Base-by-base conservation (phyloP, 2,797 vertebrate genomes). In the Oreochromis mossambicus region DNA sequence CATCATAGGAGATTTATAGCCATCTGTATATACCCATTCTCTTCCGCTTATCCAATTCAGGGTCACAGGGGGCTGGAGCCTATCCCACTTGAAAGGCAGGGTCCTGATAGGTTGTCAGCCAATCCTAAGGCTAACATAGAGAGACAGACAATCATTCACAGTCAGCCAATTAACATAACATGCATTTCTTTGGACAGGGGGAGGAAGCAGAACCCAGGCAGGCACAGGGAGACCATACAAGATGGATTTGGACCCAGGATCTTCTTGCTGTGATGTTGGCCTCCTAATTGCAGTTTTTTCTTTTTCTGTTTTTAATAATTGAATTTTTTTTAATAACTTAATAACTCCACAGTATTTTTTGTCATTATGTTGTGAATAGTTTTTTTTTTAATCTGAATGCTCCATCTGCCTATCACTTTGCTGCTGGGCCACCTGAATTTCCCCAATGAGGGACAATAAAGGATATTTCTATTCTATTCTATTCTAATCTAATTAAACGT, bases 311-410 rank as follows among this genome's bases (percentile, higher is more conserved):
- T 24, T 54, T 54, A 54, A 24, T 24, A 7, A 13, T 24, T 7
- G 6, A 1, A 0, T 21, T 54, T 54, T 61, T 61, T 2, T 0
- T 5, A 61, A 63, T 36, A 36, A 63, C 58, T 36, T 21, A n/a
- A 63, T 36, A 36, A 63, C 17, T 7, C 11, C 34, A 63, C 61
- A 36, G 56, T 61, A n/a, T 61, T 61, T 61, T 61, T 19, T 58
- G 29, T 19, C 32, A 34, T 61, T 34, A 61, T 61, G 9, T 34
- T 61, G 58, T 34, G 56, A 61, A 58, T 34, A 11, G 5, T 2
- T 34, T 5, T 34, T 34, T 34, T 34, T 34, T 1, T 9, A 17
- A 36, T 63, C 10, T 63, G 2, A n/a, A 63, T 63, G 58, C 58
- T 36, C 32, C 32, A 63, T 63, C 19, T 63, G 32, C 32, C 32